Conservation (phyloP, 2,888 invertebrate species). For the Tryphoninae sp. region DNA sequence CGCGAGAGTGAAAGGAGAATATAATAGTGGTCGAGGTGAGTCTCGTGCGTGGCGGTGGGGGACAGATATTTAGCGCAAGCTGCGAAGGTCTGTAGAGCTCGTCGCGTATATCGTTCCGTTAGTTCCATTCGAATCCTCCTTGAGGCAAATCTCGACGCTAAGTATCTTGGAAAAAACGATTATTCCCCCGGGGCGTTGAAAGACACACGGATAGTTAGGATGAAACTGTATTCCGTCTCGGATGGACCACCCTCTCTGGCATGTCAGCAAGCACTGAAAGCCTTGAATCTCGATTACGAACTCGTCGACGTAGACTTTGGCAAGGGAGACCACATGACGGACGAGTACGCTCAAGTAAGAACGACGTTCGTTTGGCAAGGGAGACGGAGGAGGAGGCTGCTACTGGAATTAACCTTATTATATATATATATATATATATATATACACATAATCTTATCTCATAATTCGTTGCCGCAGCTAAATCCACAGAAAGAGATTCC, state of each 20-base stretch:
- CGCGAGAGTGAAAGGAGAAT: too few species aligned
- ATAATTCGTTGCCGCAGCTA: constrained; percentile 81
- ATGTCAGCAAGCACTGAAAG: constrained; percentile 87
- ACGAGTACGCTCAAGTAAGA: constrained; percentile 86
- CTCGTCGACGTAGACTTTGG: constrained; percentile 87
- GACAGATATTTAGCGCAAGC: too few species aligned
- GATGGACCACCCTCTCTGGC: constrained; percentile 91
- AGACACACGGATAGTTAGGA: constrained; percentile 62
- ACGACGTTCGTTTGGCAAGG: not conserved
- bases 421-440: too few species aligned
- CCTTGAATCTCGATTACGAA: constrained; percentile 85
- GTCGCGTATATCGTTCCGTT: too few species aligned
- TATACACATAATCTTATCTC: not conserved
- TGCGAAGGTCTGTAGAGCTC: too few species aligned
- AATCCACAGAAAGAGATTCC: constrained; percentile 92
- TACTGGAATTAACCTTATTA: too few species aligned
- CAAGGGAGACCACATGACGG: constrained; percentile 89
- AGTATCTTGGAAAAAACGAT: not conserved
- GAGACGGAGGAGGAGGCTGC: too few species aligned
- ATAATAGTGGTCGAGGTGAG: too few species aligned
- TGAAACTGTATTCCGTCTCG: constrained; percentile 88
- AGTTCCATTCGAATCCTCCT: too few species aligned
- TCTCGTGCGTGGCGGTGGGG: too few species aligned
- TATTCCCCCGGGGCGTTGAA: not conserved
- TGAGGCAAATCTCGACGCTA: not conserved